Base-by-base conservation (phyloP, 2,113 vertebrate species). In the Triplophysa siluroides region DNA sequence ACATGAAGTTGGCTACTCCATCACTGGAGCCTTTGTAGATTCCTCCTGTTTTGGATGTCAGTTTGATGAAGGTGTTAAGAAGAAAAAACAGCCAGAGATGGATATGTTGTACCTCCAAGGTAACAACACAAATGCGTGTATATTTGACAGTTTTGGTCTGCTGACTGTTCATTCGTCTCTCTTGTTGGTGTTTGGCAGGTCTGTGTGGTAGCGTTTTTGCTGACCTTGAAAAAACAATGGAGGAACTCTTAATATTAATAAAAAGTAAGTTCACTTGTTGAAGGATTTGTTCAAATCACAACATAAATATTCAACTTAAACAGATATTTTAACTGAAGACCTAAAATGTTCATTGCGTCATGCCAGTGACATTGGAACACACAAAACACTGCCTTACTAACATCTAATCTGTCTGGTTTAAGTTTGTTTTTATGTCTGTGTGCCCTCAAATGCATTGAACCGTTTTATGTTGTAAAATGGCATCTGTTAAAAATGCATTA, bases 31-130 rank as follows among this genome's bases (percentile, higher is more conserved):
- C 1, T 85, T 81, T 76, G 71, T 82, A 26, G 76, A 79, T 41
- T 58, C 76, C 18, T 52, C 64, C 3, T 1, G 1, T 12, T 76
- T 64, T 21, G 71, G 80, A 41, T 70, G 83, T 68, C 45, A 62
- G 9, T 85, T 85, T 72, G 52, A 76, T 14, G 14, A 43, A 4
- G 75, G 81, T 10, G 16, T n/a, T 18, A 16, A 54, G 50, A 71
- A 33, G 18, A 63, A 83, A 21, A 13, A 47, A 1, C 64, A 63
- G 33, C n/a, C 66, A 0, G 84, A 83, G 76, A 79, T 47, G 26
- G 79, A 85, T 23, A 85, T 81, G 75, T 26, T 83, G 47, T 85
- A 79, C 38, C 8, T 85, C 14, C 84, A 85, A 85, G 81, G 81
- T 58, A 18, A 16, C 14, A 52, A 52, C 12, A 19, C 50, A 52